Base-by-base conservation (phyloP, 2,113 vertebrate species). In the Trichechus manatus region DNA sequence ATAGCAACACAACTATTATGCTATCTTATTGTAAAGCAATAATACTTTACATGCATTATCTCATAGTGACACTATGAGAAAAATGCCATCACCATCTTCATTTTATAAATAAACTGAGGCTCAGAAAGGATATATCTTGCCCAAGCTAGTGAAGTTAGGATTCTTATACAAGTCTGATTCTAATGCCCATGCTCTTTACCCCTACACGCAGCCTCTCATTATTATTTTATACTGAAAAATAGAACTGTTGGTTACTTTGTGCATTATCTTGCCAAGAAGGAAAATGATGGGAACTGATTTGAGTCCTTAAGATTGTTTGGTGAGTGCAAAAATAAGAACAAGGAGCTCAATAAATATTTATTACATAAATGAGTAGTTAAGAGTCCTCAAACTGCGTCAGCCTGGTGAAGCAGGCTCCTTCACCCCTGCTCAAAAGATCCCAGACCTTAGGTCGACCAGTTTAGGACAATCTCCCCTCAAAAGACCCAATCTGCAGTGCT, bases 261-360 rank as follows among this genome's bases (percentile, higher is more conserved):
- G 66, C 31, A 59, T 94, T 93, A 36, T 77, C 6, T 78, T 22
- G 25, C 22, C 29, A 42, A 61, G n/a, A 93, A 93, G 36, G 70
- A 92, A 96, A 74, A 94, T 78, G 31, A 70, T 80, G 17, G 66
- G 78, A 95, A 95, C 53, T 39, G 42, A 92, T 33, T 91, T 42
- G 91, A 87, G 47, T 92, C 75, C 47, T 96, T 66, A 92, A 85
- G 77, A 96, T 39, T 79, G 19, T 89, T 94, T 85, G 29, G 10
- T 79, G 39, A 96, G 59, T 82, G 19, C 63, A 66, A 96, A 95
- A 96, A 93, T 90, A 33, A 88, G 72, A 94, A 92, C 33, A 78
- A 96, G 63, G 33, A 20, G 7, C 63, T 94, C 77, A 87, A 93
- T 81, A 87, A 89, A 81, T 77, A 93, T 27, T 6, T 75, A 10